Base-by-base conservation (phyloP, 2,888 invertebrate species). In the Erpobdella octoculata region DNA sequence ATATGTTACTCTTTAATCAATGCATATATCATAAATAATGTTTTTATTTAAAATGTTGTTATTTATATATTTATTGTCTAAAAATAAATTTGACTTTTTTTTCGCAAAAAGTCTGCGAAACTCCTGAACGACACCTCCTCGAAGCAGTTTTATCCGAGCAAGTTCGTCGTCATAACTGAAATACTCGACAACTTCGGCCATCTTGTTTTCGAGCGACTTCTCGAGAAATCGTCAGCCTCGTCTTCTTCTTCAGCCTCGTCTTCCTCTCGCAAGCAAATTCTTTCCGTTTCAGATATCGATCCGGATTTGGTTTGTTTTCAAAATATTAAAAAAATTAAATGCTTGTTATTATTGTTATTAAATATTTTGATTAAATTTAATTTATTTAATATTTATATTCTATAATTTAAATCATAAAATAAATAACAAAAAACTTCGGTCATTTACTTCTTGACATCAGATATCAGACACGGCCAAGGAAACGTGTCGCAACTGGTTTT, bases 401-500 rank as follows among this genome's bases (percentile, higher is more conserved):
- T 25, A 53, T 53, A 53, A 53, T 53, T 21, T 8, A 53, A 21
- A 12, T 41, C 18, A 12, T 41, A 53, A 53, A 53, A 18, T 53
- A 53, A 53, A n/a, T 46, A 62, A 62, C 46, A n/a, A 41, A 41
- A 41, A 12, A 41, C 46, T n/a, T 15, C 46, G 12, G n/a, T 41
- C 46, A 41, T 88, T 70, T 88, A 88, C 76, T 87, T 88, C 80
- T 91, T 92, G 79, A 89, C 90, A n/a, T 69, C 88, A 89, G 85
- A 89, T 93, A 5, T 83, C 84, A 6, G 83, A 83, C 46, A 86
- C 89, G 68, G 93, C 94, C 0, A 92, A 92, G 82, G 96, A 96
- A 85, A 97, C 95, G 0, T 95, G 95, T 81, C 89, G 92, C 76
- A 98, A 98, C 85, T 98, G 98, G 98, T 93, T 98, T 85, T 95